phyloP scores from a whole-genome alignment of 2,888 invertebrate species.

The Choristoneura rosaceana region DNA sequence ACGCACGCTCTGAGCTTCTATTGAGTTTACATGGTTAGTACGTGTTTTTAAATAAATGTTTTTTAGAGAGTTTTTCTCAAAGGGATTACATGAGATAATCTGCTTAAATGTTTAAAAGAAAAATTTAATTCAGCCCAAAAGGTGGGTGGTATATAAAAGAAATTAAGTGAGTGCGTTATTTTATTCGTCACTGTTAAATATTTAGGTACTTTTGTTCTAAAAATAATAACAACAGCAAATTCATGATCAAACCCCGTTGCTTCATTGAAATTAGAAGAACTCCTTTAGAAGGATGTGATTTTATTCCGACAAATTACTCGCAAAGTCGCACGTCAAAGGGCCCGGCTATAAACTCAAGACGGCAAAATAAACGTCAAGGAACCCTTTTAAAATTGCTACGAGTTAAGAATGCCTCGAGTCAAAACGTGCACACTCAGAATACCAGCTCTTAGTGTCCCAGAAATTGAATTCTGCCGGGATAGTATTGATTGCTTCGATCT shows the following conservation, averaged over 20 bases:
- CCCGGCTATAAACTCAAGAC: conserved; percentile 20
- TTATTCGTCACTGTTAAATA: no score
- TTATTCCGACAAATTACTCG: conserved; percentile 14
- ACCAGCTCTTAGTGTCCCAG: conserved; percentile 44
- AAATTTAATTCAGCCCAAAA: no score
- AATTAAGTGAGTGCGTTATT: no score
- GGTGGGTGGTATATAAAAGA: no score
- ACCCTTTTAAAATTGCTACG: conserved; percentile 38
- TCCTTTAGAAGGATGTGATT: conserved; percentile 1
- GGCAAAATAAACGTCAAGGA: conserved; percentile 36
- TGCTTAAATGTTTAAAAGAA: no score
- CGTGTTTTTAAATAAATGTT: not conserved
- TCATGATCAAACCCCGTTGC: not conserved
- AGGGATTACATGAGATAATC: no score
- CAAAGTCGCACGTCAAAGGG: conserved; percentile 27
- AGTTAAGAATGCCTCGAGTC: conserved; percentile 43
- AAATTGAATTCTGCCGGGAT: conserved; percentile 52
- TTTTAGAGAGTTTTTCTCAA: not conserved
- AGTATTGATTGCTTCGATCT: conserved; percentile 53
- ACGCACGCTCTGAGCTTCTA: conserved; percentile 12
- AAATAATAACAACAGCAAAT: not conserved
- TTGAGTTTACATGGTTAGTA: conserved; percentile 2
- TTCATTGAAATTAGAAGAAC: not conserved
- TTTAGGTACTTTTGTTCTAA: no score
- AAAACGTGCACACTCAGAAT: conserved; percentile 46